Evolutionary conservation across 2,888 invertebrate species (phyloP), one percentile per base, ranked within the genome.

Genomic region (Mythimna ferrago): DNA sequence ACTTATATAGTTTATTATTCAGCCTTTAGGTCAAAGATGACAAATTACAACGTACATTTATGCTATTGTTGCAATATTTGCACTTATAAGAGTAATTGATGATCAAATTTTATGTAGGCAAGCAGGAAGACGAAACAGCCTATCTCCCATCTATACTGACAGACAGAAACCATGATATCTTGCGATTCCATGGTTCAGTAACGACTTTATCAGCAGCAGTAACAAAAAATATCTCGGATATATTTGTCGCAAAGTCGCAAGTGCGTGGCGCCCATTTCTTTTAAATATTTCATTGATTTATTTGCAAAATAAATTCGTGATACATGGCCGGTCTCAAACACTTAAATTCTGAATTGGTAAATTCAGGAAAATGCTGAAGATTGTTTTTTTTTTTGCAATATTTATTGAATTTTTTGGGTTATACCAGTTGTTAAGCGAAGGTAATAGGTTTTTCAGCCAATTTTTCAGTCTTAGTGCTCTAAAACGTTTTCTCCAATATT

Each of bases 401-500:
- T 68, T 66, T 60, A 35, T 72, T 71, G 53, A 66, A 53, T 66
- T 75, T 72, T 77, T 66, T 60, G 35, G 80, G 61, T 70, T 69
- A 64, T 74, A 73, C 75, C 69, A 75, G 73, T 71, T 85, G 86
- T 89, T 89, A 89, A 89, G 92, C 89, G 88, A 91, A 92, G 91
- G 91, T 91, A 86, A 89, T 82, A 90, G 89, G 90, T 86, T 87
- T 89, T 90, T 92, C 89, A 92, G 93, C 95, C 94, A 91, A 93
- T 91, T 92, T 91, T 91, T 96, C 96, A 96, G 96, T 96, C 96
- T 96, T 96, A 94, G 93, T 95, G 95, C 94, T 96, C 93, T 93
- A 94, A 93, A 92, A 89, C 88, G 87, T 89, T 88, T 87, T 89
- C 88, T 89, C 88, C 90, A 92, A 90, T 91, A 89, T 90, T 89